phyloP scores from a whole-genome alignment of 2,888 invertebrate species.

The Cylloceria caligata region DNA sequence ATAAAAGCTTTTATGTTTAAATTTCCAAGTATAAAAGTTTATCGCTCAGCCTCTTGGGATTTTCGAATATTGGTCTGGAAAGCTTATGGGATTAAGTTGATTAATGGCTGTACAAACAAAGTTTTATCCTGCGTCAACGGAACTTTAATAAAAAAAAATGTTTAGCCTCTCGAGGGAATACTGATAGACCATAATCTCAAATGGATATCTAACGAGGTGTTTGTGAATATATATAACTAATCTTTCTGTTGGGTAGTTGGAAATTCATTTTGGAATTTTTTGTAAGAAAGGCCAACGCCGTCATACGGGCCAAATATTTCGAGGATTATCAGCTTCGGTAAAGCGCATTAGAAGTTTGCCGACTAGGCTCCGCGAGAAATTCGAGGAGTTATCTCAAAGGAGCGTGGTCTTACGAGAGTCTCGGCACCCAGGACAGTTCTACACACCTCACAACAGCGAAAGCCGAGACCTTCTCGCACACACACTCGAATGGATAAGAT shows the following conservation, averaged over 20 bases:
- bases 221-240: conserved; percentile 29
- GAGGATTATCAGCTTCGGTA: conserved; percentile 12
- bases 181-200: conserved; percentile 44
- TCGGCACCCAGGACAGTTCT: conserved; percentile 66
- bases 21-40: conserved; percentile 33
- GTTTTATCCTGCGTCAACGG: conserved; percentile 32
- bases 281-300: neutral
- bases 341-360: conserved; percentile 30
- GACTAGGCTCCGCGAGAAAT: neutral
- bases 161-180: conserved; percentile 11
- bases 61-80: conserved; percentile 13
- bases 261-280: conserved; percentile 13
- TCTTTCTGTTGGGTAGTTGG: neutral
- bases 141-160: conserved; percentile 15
- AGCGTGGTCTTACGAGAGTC: conserved; percentile 63
- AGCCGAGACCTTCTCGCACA: conserved; percentile 38
- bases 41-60: neutral
- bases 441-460: conserved; percentile 15
- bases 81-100: conserved; percentile 42
- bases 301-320: neutral
- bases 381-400: conserved; percentile 71
- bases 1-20: conserved; percentile 8
- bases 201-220: conserved; percentile 40
- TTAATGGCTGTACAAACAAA: conserved; percentile 40
- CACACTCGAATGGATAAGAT: conserved; percentile 76